Evolutionary conservation across 2,797 vertebrate species (phyloP).

Genomic region (Bovichtus variegatus): DNA sequence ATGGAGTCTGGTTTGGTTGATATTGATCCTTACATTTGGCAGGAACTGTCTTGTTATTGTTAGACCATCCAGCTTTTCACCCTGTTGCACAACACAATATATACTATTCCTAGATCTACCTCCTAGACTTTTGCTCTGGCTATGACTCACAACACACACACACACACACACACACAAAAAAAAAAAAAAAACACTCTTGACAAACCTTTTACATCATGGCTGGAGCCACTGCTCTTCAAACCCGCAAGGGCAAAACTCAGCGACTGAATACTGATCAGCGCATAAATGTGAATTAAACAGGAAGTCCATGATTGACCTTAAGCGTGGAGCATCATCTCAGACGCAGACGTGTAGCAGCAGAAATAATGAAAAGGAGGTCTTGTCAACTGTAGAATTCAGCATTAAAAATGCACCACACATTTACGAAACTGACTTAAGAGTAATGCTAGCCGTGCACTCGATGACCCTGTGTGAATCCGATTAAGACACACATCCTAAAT

Average conservation of each 20-base stretch:
- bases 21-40: slow-evolving; percentile 53
- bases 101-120: slow-evolving; percentile 57
- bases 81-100: slow-evolving; percentile 53
- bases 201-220: slow-evolving; percentile 61
- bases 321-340: slow-evolving; percentile 31
- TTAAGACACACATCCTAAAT: slow-evolving; percentile 49
- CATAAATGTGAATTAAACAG: slow-evolving; percentile 54
- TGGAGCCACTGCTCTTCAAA: slow-evolving; percentile 57
- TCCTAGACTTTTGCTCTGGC: slow-evolving; percentile 44
- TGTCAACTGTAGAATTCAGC: slow-evolving; percentile 15
- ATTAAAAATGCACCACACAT: slow-evolving; percentile 45
- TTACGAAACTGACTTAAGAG: slow-evolving; percentile 54
- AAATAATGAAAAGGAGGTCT: slow-evolving; percentile 25
- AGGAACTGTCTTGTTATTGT: slow-evolving; percentile 49
- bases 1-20: slow-evolving; percentile 24
- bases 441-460: slow-evolving; percentile 42
- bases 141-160: slow-evolving; percentile 54
- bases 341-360: slow-evolving; percentile 19
- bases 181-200: slow-evolving; percentile 23
- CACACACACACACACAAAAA: slow-evolving; percentile 14
- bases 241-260: slow-evolving; percentile 40
- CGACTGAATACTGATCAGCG: slow-evolving; percentile 52
- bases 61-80: slow-evolving; percentile 43
- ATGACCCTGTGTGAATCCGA: slow-evolving; percentile 47
- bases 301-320: slow-evolving; percentile 52